phyloP scores from a whole-genome alignment of 2,113 vertebrate species.

The Plecotus auritus region DNA sequence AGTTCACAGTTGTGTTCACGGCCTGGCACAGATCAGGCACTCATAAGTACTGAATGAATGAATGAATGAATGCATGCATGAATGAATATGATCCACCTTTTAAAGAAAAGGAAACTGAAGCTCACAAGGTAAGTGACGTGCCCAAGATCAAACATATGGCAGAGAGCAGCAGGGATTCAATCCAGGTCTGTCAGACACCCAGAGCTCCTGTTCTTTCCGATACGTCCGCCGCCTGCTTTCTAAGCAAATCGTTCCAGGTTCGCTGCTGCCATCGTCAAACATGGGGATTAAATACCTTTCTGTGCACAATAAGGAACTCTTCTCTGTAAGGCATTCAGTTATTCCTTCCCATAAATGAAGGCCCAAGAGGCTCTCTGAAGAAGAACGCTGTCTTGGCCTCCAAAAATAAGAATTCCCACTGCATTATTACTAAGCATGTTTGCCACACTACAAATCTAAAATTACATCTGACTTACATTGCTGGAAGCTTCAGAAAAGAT shows the following conservation, averaged over 20 bases:
- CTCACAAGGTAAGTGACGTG: background rate
- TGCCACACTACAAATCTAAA: background rate
- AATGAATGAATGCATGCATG: too few relatives aligned
- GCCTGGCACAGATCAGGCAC: background rate
- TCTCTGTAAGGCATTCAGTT: background rate
- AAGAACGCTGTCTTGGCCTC: background rate
- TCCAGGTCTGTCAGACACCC: background rate
- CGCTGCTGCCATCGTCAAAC: background rate
- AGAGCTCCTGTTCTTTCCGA: background rate
- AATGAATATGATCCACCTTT: background rate
- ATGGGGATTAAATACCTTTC: background rate
- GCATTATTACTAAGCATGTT: too few relatives aligned
- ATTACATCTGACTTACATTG: slow-evolving; percentile 81
- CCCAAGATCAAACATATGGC: background rate
- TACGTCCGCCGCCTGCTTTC: fast-evolving
- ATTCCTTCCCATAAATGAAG: background rate
- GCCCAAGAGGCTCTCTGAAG: slow-evolving; percentile 11
- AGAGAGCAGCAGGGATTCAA: background rate
- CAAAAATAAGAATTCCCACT: background rate
- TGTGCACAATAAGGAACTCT: background rate
- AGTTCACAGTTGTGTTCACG: background rate
- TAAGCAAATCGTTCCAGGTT: fast-evolving
- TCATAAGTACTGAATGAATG: background rate
- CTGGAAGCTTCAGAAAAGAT: slow-evolving; percentile 86
- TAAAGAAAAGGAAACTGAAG: background rate